Conservation (phyloP, 2,888 invertebrate genomes). For the Mimumesa dahlbomi region DNA sequence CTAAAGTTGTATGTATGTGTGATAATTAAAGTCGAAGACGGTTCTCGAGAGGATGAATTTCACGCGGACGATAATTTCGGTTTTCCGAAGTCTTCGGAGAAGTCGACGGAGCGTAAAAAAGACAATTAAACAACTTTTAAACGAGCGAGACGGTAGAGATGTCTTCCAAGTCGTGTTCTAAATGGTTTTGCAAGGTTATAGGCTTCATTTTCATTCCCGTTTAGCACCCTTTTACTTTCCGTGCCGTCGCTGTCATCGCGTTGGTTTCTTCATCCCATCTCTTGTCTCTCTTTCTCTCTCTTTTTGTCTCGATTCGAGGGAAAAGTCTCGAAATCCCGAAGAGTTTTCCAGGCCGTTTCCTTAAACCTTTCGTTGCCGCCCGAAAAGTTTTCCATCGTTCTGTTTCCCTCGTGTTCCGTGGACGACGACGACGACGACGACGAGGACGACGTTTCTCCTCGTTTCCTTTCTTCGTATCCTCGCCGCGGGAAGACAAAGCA, state of each 20-base stretch:
- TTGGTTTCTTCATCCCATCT: not conserved
- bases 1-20: too few relatives aligned
- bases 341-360: constrained; percentile 38
- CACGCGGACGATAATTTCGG: too few relatives aligned
- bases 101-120: too few relatives aligned
- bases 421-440: too few relatives aligned
- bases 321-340: constrained; percentile 35
- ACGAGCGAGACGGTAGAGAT: not conserved
- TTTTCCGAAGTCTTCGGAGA: too few relatives aligned
- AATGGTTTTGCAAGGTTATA: not conserved
- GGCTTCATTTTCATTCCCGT: constrained; percentile 14
- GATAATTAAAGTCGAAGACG: too few relatives aligned
- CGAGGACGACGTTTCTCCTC: not conserved
- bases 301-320: too few relatives aligned
- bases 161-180: not conserved
- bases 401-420: not conserved
- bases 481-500: constrained; percentile 29
- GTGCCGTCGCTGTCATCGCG: not conserved
- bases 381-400: constrained; percentile 27
- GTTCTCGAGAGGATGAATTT: too few relatives aligned
- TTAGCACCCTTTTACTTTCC: constrained; percentile 8
- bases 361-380: constrained; percentile 6
- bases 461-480: not conserved
- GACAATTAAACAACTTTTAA: not conserved
- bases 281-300: too few relatives aligned